Evolutionary conservation across 2,113 vertebrate genomes (phyloP).

Genomic region (Phodopus roborovskii): DNA sequence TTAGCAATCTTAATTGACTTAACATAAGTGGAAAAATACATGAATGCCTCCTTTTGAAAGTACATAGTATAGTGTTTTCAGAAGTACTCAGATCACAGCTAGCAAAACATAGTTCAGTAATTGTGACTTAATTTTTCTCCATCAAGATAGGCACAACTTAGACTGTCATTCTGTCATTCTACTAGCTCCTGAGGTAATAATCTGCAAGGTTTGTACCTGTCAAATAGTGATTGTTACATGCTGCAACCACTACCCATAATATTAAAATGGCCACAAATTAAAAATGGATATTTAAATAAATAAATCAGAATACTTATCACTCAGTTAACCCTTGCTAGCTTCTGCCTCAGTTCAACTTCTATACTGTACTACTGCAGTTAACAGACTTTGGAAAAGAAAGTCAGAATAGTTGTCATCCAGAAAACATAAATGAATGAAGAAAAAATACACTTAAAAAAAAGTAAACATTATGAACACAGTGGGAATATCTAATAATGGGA

Average conservation of each 20-base stretch:
- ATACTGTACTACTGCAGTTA: background rate
- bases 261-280: background rate
- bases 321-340: background rate
- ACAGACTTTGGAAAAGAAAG: background rate
- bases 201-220: background rate
- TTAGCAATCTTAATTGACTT: background rate
- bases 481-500: background rate
- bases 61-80: background rate
- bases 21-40: background rate
- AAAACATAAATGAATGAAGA: background rate
- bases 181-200: background rate
- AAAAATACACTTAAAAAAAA: background rate
- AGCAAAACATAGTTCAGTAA: background rate
- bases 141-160: background rate
- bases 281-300: background rate
- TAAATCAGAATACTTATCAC: background rate
- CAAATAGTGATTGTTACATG: background rate
- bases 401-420: background rate
- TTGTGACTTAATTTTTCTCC: background rate
- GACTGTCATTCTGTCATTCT: background rate
- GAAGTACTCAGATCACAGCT: background rate
- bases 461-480: background rate
- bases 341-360: background rate
- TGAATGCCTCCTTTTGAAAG: background rate
- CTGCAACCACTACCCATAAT: background rate